These are phyloP conservation scores for Cyprinus carpio DNA, from an alignment of 2,113 vertebrate species.

Conservation along the genomic window DNA sequence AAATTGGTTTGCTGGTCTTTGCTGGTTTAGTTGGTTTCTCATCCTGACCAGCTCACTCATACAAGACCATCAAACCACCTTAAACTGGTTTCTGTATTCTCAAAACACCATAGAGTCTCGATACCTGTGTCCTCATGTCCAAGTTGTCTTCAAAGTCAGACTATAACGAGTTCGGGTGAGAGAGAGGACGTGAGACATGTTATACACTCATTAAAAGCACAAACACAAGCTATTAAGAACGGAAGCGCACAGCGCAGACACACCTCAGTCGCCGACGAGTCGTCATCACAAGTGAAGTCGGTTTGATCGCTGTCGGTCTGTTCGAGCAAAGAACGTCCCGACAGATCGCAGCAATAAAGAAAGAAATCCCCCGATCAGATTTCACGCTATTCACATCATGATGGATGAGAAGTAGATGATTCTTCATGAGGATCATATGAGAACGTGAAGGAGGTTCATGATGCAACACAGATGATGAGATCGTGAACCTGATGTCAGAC, in stretches of 20 bases:
- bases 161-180: conserved; percentile 69
- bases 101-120: not conserved
- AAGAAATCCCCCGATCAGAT: conserved; percentile 65
- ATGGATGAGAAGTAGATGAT: conserved; percentile 55
- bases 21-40: not conserved
- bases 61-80: conserved; percentile 4
- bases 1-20: not conserved
- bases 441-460: not conserved
- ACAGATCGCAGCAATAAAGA: conserved; percentile 79
- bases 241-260: not conserved
- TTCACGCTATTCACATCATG: not conserved
- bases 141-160: conserved; percentile 93
- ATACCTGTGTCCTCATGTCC: conserved; percentile 78
- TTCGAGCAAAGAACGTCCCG: conserved; percentile 61
- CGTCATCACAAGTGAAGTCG: conserved; percentile 90
- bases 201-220: not conserved
- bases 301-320: conserved; percentile 97
- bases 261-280: conserved; percentile 94
- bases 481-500: not conserved
- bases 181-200: not conserved
- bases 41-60: not conserved
- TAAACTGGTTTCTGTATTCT: not conserved
- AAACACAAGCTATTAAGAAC: not conserved
- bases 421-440: not conserved
- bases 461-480: conserved; percentile 45